Evolutionary conservation across 2,888 invertebrate species (phyloP).

Genomic region (Morpho helenor): DNA sequence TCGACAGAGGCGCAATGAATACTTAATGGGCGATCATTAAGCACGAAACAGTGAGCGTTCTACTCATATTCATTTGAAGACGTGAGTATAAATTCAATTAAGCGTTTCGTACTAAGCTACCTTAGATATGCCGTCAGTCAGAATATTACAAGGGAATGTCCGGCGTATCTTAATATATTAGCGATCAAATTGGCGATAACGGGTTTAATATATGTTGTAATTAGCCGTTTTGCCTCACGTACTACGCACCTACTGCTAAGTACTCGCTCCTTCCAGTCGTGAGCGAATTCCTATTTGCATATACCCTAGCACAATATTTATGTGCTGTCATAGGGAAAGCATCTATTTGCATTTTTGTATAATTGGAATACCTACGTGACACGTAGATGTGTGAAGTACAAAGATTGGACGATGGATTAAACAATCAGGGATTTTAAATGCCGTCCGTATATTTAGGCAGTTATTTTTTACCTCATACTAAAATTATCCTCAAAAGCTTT

Average conservation of each 20-base stretch:
- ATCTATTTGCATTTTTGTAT: constrained; percentile 10
- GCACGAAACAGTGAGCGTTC: constrained; percentile 46
- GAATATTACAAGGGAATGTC: constrained; percentile 30
- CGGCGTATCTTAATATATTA: constrained; percentile 30
- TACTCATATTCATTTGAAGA: constrained; percentile 72
- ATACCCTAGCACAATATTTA: constrained; percentile 39
- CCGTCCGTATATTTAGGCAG: too few species aligned
- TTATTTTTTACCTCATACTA: too few species aligned
- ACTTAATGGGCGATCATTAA: constrained; percentile 60
- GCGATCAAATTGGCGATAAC: constrained; percentile 29
- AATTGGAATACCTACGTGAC: not conserved
- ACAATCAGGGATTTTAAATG: not conserved
- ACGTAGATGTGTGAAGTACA: not conserved
- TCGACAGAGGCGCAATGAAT: constrained; percentile 61
- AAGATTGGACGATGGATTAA: not conserved
- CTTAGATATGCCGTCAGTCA: constrained; percentile 29
- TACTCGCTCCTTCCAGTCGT: constrained; percentile 40
- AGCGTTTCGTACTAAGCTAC: constrained; percentile 45
- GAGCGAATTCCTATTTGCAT: constrained; percentile 62
- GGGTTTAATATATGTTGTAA: constrained; percentile 29
- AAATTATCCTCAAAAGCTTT: too few species aligned
- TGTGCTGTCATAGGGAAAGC: constrained; percentile 16
- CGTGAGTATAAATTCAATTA: constrained; percentile 76
- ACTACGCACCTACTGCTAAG: constrained; percentile 29
- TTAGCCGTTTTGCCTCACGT: constrained; percentile 29